A percentile compares a stretch with the other conserved stretches of the same genome.
Evolutionary conservation across 2,797 vertebrate genomes (phyloP).

Genomic region (Spheniscus humboldti): DNA sequence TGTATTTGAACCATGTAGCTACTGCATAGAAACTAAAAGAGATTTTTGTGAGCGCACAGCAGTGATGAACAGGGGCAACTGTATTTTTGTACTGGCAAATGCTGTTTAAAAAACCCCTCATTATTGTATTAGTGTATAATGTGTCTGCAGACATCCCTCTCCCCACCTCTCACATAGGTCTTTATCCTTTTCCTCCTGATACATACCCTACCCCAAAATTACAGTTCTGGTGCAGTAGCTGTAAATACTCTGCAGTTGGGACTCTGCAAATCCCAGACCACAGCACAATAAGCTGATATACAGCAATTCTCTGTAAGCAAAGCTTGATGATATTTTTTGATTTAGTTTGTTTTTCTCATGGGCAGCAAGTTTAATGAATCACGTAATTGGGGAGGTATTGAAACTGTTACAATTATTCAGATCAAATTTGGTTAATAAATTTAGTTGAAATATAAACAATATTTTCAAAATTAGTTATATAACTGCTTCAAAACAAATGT

Average conservation of each 20-base stretch:
- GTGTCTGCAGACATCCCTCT: not conserved
- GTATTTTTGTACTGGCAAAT: not conserved
- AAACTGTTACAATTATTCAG: not conserved
- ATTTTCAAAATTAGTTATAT: not conserved
- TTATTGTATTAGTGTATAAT: not conserved
- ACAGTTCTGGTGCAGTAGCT: not conserved
- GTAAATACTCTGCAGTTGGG: not conserved
- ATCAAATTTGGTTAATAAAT: not conserved
- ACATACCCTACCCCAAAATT: not conserved
- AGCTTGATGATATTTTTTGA: not conserved
- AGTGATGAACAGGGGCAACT: not conserved
- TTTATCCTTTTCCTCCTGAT: not conserved
- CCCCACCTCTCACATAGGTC: not conserved
- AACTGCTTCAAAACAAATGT: not conserved
- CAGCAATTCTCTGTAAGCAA: not conserved
- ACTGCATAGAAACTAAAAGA: not conserved
- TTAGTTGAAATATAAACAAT: not conserved
- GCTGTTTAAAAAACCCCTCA: rapidly evolving
- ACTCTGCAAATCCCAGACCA: not conserved
- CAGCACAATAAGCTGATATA: not conserved
- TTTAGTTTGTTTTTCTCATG: not conserved
- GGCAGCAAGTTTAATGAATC: not conserved
- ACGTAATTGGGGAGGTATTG: not conserved
- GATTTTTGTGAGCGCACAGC: not conserved
- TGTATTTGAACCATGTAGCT: not conserved